phyloP scores from a whole-genome alignment of 2,888 invertebrate species.

The Acleris literana region DNA sequence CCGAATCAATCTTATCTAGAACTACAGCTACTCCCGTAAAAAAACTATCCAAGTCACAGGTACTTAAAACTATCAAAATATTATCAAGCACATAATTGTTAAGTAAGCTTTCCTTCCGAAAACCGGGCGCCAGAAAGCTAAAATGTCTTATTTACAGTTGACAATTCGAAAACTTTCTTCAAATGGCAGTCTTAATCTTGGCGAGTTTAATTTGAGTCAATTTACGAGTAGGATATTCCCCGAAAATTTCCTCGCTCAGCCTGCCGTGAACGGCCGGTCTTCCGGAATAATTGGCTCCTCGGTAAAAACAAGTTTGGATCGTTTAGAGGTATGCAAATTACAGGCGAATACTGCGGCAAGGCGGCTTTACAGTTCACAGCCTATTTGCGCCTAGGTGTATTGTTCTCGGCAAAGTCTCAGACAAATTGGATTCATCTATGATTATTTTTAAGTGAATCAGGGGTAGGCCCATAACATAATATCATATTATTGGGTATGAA shows the following conservation, averaged over 20 bases:
- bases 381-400: constrained; percentile 9
- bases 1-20: no score
- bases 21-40: fast-evolving
- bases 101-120: no score
- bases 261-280: constrained; percentile 7
- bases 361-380: constrained; percentile 10
- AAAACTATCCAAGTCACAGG: no score
- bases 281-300: constrained; percentile 42
- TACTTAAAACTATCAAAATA: no score
- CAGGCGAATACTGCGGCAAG: constrained; percentile 14
- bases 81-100: no score
- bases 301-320: constrained; percentile 15
- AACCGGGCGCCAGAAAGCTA: no score
- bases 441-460: background rate
- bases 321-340: constrained; percentile 24
- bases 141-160: background rate
- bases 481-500: no score
- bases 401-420: constrained; percentile 5
- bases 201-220: constrained; percentile 13
- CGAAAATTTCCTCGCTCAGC: background rate
- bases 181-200: constrained; percentile 3
- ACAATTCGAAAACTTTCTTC: constrained; percentile 4
- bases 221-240: constrained; percentile 1
- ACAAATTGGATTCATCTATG: background rate
- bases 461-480: no score